Base-by-base conservation (phyloP, 2,888 invertebrate genomes). In the Coleophora flavipennella region DNA sequence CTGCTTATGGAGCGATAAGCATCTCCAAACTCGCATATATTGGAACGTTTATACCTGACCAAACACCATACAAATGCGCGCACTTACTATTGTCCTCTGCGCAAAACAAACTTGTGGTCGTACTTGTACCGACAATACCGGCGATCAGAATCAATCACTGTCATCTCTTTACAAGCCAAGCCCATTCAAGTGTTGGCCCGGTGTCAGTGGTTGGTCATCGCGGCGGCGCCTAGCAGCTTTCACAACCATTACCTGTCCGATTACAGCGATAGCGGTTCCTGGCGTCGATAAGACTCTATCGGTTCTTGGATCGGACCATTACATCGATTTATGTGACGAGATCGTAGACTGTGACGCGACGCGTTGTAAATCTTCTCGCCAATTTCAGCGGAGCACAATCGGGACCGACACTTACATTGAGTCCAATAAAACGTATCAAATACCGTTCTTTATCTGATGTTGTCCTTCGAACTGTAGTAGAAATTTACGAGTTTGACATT, bases 301-400 rank as follows among this genome's bases (percentile, higher is more conserved):
- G 59, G 50, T 59, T 57, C 58, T 59, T 52, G 51, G 59, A 70
- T 67, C 67, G 51, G 52, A 58, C 57, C 62, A 69, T 72, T 67
- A 72, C 53, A 62, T 65, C 68, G 68, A 71, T 76, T 75, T 74
- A 74, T 63, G 71, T 67, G 67, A 67, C 59, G 66, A 62, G 60
- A 65, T 66, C 62, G 47, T 20, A 6, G 20, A 20, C 20, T 20
- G 20, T n/a, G 46, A 62, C 59, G 57, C 65, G 57, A 63, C 53
- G 64, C 55, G 49, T 62, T 52, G 64, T 74, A 75, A 74, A 77
- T 74, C 67, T 67, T 51, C 45, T 51, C 43, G 52, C 53, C 57
- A 67, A 67, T 69, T 62, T 66, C 49, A 48, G 46, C 59, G 48
- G 50, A 52, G 35, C 31, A 39, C 41, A 39, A 62, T 60, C 59